Evolutionary conservation across 1,140 invertebrate genomes (phyloP).

Genomic region (Aplysia californica): DNA sequence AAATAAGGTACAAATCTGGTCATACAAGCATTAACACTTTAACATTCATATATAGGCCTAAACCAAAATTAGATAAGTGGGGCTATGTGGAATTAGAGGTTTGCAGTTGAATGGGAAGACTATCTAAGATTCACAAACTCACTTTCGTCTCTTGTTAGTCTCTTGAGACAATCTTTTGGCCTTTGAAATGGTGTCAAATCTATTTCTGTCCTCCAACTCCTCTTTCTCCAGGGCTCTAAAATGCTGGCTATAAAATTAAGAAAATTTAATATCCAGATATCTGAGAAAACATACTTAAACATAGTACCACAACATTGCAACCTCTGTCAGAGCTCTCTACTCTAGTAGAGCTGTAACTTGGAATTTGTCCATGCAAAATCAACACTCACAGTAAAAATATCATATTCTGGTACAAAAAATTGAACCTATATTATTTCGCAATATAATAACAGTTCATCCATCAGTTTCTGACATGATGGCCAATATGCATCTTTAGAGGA

Average conservation of each 20-base stretch:
- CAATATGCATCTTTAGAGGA: no score
- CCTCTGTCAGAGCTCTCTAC: background rate
- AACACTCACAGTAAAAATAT: background rate
- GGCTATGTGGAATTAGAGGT: no score
- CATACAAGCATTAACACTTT: no score
- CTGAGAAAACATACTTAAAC: background rate
- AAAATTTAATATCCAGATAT: conserved; percentile 28
- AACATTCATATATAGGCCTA: no score
- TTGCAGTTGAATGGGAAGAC: no score
- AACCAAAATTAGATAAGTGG: no score
- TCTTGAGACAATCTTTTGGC: conserved; percentile 47
- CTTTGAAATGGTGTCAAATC: conserved; percentile 40
- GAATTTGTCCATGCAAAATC: background rate
- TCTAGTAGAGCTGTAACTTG: background rate
- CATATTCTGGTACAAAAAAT: background rate
- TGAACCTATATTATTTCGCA: background rate
- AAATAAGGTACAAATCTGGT: no score
- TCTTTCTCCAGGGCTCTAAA: conserved; percentile 46
- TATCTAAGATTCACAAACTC: conserved; percentile 35
- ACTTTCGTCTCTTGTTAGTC: conserved; percentile 57
- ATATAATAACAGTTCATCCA: no score
- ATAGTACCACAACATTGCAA: background rate
- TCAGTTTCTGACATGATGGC: no score
- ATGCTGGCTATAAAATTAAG: conserved; percentile 39
- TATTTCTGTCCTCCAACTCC: conserved; percentile 33